These are phyloP conservation scores for Syngnathoides biaculeatus DNA, from an alignment of 2,113 vertebrate genomes.

Conservation along the genomic window DNA sequence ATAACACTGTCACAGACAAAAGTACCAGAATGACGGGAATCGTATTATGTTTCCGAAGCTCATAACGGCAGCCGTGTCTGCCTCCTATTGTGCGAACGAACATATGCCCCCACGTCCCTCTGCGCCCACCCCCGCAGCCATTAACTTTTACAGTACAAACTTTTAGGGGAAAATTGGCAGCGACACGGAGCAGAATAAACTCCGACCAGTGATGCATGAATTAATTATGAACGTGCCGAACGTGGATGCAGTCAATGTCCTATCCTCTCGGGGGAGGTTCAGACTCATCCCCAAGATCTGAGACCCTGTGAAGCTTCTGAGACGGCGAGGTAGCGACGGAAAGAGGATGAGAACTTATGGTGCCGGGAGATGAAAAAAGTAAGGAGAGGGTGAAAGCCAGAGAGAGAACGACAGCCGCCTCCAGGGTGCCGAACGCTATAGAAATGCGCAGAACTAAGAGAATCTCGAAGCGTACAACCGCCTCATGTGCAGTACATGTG, in stretches of 20 bases:
- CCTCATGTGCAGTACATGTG: slow-evolving; percentile 22
- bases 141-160: slow-evolving; percentile 16
- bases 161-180: slow-evolving; percentile 11
- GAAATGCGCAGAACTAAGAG: slow-evolving; percentile 21
- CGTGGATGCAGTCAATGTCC: slow-evolving; percentile 36
- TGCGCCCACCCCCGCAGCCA: background rate
- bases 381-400: slow-evolving; percentile 7
- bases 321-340: slow-evolving; percentile 15
- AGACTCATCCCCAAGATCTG: slow-evolving; percentile 34
- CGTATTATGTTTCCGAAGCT: background rate
- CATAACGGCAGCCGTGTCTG: background rate
- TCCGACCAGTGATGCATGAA: slow-evolving; percentile 22
- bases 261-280: slow-evolving; percentile 26
- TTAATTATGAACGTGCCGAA: slow-evolving; percentile 39
- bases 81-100: slow-evolving; percentile 1
- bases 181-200: slow-evolving; percentile 7
- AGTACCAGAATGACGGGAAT: background rate
- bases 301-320: slow-evolving; percentile 37
- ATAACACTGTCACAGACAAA: background rate
- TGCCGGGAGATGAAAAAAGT: slow-evolving; percentile 8
- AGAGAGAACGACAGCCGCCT: slow-evolving; percentile 25
- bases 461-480: slow-evolving; percentile 22
- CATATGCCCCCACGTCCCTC: background rate
- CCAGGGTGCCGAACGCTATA: slow-evolving; percentile 27
- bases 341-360: slow-evolving; percentile 12